Base-by-base conservation (phyloP, 2,888 invertebrate species). In the Andrena bucephala region DNA sequence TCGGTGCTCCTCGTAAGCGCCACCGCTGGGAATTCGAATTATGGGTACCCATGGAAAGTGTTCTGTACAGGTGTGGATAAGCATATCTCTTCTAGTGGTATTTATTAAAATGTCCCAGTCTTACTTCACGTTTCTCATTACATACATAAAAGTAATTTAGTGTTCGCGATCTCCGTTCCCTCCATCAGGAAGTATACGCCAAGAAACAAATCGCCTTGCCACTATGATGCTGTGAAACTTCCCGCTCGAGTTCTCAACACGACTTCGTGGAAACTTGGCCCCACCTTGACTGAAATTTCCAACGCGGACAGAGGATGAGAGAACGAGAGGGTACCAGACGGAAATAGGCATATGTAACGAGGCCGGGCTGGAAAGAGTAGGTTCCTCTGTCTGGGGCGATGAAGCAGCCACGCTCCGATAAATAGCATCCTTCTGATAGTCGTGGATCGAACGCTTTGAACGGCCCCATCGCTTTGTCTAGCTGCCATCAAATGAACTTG, bases 221-320 rank as follows among this genome's bases (percentile, higher is more conserved):
- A 31, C 48, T 31, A 57, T 31, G 24, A 10, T 33, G 54, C 33
- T 10, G 48, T 33, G 76, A 69, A 86, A 88, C 86, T 87, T 84
- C 86, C 70, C 84, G 77, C 77, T 73, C 65, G 77, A 86, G 84
- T 88, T 87, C 68, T 33, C 63, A 54, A 75, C 69, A 68, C 42
- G 71, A 79, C 73, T 83, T 72, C 50, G 59, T n/a, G 48, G 81
- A 87, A 87, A 88, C 86, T 87, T 86, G 57, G 59, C 50, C 70
- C 67, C 76, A 67, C 67, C 76, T 78, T 78, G 57, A 80, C 68
- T 27, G 66, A 73, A 72, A 65, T 60, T 68, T 66, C 48, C 31
- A 57, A 73, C 76, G 71, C 31, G 65, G 29, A 33, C 42, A 20
- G 62, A 52, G 52, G 36, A 63, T 36, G 57, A 42, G 54, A 7